These are phyloP conservation scores for Rhagoletis pomonella DNA, from an alignment of 1,140 invertebrate species.

Conservation along the genomic window DNA sequence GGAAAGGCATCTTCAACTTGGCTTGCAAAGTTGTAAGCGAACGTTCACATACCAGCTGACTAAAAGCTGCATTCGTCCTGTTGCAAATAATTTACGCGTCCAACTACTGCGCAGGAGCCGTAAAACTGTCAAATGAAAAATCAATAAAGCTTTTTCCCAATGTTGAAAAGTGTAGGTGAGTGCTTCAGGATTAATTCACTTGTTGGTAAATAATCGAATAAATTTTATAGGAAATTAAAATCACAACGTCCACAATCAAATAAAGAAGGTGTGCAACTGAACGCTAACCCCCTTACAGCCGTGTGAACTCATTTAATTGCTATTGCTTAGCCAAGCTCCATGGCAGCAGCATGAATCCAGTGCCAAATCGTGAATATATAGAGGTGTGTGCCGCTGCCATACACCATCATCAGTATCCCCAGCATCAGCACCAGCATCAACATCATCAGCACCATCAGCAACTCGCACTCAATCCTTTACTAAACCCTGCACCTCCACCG, in stretches of 20 bases:
- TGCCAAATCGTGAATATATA: slow-evolving; percentile 71
- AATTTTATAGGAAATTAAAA: slow-evolving; percentile 28
- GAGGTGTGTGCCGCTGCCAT: slow-evolving; percentile 66
- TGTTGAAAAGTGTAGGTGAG: neutral
- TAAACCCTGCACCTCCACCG: neutral
- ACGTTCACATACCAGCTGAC: neutral
- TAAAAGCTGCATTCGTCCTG: neutral
- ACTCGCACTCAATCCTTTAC: slow-evolving; percentile 17
- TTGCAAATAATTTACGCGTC: slow-evolving; percentile 5
- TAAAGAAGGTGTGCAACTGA: neutral
- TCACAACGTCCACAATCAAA: neutral
- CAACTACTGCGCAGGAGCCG: slow-evolving; percentile 78
- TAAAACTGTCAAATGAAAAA: slow-evolving; percentile 83
- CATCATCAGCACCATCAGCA: slow-evolving; percentile 36
- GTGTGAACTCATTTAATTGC: neutral
- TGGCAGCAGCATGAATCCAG: slow-evolving; percentile 65
- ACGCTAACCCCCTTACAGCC: neutral
- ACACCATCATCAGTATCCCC: slow-evolving; percentile 53
- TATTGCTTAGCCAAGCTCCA: neutral
- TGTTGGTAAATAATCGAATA: slow-evolving; percentile 57
- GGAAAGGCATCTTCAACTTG: no score
- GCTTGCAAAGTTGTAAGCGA: no score
- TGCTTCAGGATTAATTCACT: slow-evolving; percentile 25
- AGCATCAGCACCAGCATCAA: slow-evolving; percentile 28
- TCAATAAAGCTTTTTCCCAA: slow-evolving; percentile 42